Conservation (phyloP, 2,113 vertebrate genomes). For the Urocynchramus pylzowi region DNA sequence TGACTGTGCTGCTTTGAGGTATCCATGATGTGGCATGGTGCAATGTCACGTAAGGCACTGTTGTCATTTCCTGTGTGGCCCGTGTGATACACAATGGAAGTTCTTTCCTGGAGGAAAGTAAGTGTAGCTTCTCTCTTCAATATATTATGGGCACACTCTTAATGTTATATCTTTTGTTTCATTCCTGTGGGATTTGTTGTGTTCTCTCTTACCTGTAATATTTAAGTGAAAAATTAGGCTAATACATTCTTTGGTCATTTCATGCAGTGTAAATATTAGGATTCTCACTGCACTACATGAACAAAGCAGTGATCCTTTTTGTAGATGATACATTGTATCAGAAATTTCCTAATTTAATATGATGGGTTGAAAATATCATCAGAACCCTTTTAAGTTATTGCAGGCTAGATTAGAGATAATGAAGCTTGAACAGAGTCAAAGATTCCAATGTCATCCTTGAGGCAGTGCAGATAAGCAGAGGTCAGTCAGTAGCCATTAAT, state of each 20-base stretch:
- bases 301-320: not conserved
- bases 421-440: constrained; percentile 4
- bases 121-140: not conserved
- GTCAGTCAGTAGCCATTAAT: constrained; percentile 52
- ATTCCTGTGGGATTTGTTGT: not conserved
- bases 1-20: not conserved
- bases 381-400: constrained; percentile 2
- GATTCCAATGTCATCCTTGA: constrained; percentile 51
- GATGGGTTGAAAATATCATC: not conserved
- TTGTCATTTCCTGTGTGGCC: not conserved
- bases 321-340: not conserved
- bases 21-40: not conserved
- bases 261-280: not conserved
- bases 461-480: constrained; percentile 51
- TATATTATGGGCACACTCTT: not conserved
- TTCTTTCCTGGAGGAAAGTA: not conserved
- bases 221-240: not conserved
- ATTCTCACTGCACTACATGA: not conserved
- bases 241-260: not conserved
- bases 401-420: not conserved
- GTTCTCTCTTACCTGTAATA: not conserved
- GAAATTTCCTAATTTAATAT: not conserved
- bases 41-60: not conserved
- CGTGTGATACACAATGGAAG: accelerated
- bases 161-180: not conserved